Evolutionary conservation across 2,113 vertebrate species (phyloP).

Genomic region (Excalfactoria chinensis): DNA sequence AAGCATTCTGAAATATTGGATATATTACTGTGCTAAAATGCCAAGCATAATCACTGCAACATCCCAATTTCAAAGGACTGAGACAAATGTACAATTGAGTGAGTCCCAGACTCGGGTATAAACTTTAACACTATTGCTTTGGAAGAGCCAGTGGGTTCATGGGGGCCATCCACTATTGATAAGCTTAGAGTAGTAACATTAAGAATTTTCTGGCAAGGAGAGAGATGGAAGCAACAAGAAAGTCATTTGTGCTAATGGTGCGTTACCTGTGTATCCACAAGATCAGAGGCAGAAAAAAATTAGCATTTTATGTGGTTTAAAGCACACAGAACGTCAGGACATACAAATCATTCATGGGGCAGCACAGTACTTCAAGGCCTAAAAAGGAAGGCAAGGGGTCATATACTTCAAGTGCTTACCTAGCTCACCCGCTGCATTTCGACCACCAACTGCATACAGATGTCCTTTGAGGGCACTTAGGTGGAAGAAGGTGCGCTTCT

Average conservation of each 20-base stretch:
- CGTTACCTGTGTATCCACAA: not conserved
- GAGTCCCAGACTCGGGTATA: not conserved
- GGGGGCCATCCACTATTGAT: not conserved
- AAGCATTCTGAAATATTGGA: not conserved
- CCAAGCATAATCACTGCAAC: not conserved
- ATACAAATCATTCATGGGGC: not conserved
- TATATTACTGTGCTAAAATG: not conserved
- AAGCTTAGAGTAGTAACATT: not conserved
- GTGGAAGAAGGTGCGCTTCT: conserved; percentile 99
- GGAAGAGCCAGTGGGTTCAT: not conserved
- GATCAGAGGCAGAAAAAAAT: not conserved
- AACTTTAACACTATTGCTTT: not conserved
- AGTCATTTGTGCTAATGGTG: not conserved
- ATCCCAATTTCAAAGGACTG: not conserved
- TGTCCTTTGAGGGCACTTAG: conserved; percentile 98
- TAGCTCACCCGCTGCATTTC: conserved; percentile 95
- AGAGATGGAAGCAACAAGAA: not conserved
- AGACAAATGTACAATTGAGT: not conserved
- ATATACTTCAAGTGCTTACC: conserved; percentile 77
- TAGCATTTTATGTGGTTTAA: not conserved
- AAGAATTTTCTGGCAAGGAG: not conserved
- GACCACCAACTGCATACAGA: conserved; percentile 94
- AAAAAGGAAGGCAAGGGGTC: not conserved
- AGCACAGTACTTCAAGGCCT: not conserved
- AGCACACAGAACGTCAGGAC: not conserved